These are phyloP conservation scores for Gadus chalcogrammus DNA, from an alignment of 2,113 vertebrate species.

Conservation along the genomic window DNA sequence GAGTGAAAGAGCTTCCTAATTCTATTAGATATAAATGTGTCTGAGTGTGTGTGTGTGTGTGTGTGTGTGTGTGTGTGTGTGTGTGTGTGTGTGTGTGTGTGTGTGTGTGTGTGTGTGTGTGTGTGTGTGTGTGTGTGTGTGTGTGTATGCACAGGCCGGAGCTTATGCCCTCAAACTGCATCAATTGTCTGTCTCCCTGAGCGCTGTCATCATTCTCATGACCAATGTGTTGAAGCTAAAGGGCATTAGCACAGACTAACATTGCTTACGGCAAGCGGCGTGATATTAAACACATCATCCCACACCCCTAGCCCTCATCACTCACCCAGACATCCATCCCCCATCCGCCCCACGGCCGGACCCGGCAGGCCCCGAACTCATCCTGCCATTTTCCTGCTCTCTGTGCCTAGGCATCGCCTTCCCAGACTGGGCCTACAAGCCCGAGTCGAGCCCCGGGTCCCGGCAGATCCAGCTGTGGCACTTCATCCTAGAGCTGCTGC, in stretches of 20 bases:
- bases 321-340: slow-evolving; percentile 57
- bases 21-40: slow-evolving; percentile 23
- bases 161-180: slow-evolving; percentile 32
- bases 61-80: slow-evolving; percentile 3
- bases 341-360: slow-evolving; percentile 20
- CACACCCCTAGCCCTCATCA: slow-evolving; percentile 65
- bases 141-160: background rate
- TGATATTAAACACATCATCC: slow-evolving; percentile 73
- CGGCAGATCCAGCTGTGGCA: slow-evolving; percentile 86
- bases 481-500: slow-evolving; percentile 89
- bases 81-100: background rate
- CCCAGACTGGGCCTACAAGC: slow-evolving; percentile 93
- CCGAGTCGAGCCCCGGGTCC: slow-evolving; percentile 84
- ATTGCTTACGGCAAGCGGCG: slow-evolving; percentile 62
- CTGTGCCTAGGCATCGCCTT: slow-evolving; percentile 82
- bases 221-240: slow-evolving; percentile 68
- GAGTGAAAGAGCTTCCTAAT: slow-evolving; percentile 47
- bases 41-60: slow-evolving; percentile 3
- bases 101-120: background rate
- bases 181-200: slow-evolving; percentile 59
- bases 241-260: slow-evolving; percentile 64
- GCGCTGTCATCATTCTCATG: slow-evolving; percentile 64
- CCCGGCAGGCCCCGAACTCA: slow-evolving; percentile 49
- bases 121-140: slow-evolving; percentile 1
- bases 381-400: slow-evolving; percentile 42